phyloP scores from a whole-genome alignment of 1,140 invertebrate species.

The Pachypeltis micranthus region DNA sequence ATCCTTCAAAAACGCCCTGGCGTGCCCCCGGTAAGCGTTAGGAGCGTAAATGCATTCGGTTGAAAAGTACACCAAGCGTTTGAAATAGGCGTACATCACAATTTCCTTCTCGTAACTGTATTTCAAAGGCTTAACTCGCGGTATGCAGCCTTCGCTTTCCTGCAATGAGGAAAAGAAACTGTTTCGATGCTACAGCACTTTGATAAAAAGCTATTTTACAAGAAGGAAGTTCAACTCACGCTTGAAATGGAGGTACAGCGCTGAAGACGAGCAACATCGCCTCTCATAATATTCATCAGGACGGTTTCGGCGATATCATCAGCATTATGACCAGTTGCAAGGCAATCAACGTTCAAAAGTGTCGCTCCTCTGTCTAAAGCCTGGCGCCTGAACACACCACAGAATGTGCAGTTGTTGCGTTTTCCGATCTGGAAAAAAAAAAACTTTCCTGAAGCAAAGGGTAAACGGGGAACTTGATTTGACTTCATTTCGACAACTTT shows the following conservation, averaged over 20 bases:
- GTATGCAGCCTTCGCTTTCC: constrained; percentile 74
- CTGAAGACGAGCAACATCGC: constrained; percentile 86
- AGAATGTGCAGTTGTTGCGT: constrained; percentile 99
- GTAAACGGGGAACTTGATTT: too few relatives aligned
- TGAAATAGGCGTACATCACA: constrained; percentile 98
- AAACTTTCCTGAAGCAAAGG: too few relatives aligned
- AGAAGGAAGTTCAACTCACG: too few relatives aligned
- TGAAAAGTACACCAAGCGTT: constrained; percentile 95
- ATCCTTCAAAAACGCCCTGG: constrained; percentile 86
- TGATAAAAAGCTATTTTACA: not conserved
- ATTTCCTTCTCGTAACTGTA: constrained; percentile 99
- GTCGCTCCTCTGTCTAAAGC: constrained; percentile 89
- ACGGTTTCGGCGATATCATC: constrained; percentile 99
- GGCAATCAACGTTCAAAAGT: constrained; percentile 74
- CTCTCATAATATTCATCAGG: constrained; percentile 93
- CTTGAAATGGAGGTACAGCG: constrained; percentile 83
- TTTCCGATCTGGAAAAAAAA: constrained; percentile 90
- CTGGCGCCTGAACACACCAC: constrained; percentile 92
- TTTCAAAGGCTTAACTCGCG: constrained; percentile 92
- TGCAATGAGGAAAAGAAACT: too few relatives aligned
- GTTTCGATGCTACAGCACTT: too few relatives aligned
- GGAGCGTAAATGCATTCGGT: constrained; percentile 98
- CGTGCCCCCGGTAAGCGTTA: constrained; percentile 93
- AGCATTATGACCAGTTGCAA: constrained; percentile 98
- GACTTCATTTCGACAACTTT: too few relatives aligned